Base-by-base conservation (phyloP, 2,888 invertebrate genomes). In the Dyspetes luteomarginatus region DNA sequence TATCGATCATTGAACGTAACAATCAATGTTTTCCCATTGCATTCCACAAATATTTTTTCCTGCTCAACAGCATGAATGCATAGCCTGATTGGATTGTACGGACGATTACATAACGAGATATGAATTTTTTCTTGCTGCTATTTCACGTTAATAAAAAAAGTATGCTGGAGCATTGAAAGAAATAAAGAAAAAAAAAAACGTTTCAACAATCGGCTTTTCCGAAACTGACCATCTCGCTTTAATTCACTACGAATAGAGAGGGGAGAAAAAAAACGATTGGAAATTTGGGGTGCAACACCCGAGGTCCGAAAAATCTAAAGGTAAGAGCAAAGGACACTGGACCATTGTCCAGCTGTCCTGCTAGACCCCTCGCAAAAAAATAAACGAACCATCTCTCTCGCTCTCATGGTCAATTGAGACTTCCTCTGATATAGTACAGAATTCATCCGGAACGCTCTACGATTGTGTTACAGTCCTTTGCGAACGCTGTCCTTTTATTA, bases 261-360 rank as follows among this genome's bases (percentile, higher is more conserved):
- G 45, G 52, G 30, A 12, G 12, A 5, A 19, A 43, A 15, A 71
- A 58, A 72, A 48, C 19, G 19, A 79, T 52, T 69, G 72, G 55
- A 64, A 65, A 65, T 36, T 65, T 24, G 45, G 60, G 60, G 56
- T 71, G 28, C 50, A 77, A 73, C 71, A 41, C 45, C 36, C 41
- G 55, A 75, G 79, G 60, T 73, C 65, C 52, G 73, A 81, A 72
- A 82, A 72, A 43, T 58, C 15, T 36, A 45, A 50, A 69, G 45
- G 69, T 73, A 71, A 72, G 69, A 30, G 52, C 58, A 62, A 26
- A 58, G 19, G 24, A 28, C 45, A 71, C 36, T 41, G 64, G 81
- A 79, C 85, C 87, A 87, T 85, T 89, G 90, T 90, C 90, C 90
- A 90, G 89, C 89, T 90, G 90, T 88, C 85, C 88, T 79, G 84